phyloP scores from a whole-genome alignment of 2,113 vertebrate genomes.

The Psophia crepitans region DNA sequence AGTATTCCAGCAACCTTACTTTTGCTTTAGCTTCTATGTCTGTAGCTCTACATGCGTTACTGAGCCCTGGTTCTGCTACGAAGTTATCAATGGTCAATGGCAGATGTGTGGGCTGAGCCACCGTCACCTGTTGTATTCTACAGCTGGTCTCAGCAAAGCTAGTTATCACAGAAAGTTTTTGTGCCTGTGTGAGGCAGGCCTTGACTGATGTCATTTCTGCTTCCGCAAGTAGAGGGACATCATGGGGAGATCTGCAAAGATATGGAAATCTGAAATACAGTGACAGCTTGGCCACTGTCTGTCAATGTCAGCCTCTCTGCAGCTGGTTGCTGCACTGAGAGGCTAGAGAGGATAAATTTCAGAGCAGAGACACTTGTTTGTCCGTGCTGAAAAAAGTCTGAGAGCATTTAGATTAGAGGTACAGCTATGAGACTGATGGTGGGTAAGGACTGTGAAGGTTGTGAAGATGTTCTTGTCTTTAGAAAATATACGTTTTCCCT shows the following conservation, averaged over 20 bases:
- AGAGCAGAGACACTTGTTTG: not conserved
- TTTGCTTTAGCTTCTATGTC: not conserved
- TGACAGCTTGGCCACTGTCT: not conserved
- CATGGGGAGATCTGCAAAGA: not conserved
- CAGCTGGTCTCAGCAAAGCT: not conserved
- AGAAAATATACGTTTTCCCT: not conserved
- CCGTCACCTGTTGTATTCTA: not conserved
- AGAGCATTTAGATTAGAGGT: not conserved
- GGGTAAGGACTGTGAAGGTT: not conserved
- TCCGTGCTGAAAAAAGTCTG: not conserved
- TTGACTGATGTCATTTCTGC: not conserved
- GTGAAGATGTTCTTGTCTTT: not conserved
- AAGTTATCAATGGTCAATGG: not conserved
- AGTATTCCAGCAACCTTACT: not conserved
- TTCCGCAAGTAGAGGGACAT: not conserved
- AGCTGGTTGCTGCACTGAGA: not conserved
- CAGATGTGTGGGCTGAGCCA: not conserved
- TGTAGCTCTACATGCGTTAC: not conserved
- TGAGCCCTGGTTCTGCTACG: not conserved
- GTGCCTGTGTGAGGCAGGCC: accelerated
- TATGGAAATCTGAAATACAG: not conserved
- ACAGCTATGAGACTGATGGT: accelerated
- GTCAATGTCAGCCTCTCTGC: not conserved
- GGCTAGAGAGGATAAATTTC: not conserved
- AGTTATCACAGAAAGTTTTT: not conserved